Conservation (phyloP, 2,888 invertebrate genomes). For the Drosophila cracens region DNA sequence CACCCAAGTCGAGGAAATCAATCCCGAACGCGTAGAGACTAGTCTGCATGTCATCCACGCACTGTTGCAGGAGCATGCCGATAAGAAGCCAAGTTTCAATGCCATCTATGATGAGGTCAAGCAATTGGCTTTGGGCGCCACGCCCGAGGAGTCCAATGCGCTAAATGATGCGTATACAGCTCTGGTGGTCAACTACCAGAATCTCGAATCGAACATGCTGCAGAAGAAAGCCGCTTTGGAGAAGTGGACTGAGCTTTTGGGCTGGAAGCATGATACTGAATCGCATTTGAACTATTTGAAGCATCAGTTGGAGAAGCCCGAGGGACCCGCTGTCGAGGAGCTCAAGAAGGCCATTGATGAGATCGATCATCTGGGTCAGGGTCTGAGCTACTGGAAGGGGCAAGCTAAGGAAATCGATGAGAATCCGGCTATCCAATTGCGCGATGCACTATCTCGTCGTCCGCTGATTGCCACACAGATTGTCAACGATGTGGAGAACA, state of each 20-base stretch:
- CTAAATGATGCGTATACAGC: slow-evolving; percentile 91
- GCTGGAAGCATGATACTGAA: slow-evolving; percentile 92
- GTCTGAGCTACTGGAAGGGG: slow-evolving; percentile 90
- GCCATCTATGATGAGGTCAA: slow-evolving; percentile 94
- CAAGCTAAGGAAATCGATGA: slow-evolving; percentile 89
- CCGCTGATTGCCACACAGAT: slow-evolving; percentile 90
- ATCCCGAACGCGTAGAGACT: slow-evolving; percentile 92
- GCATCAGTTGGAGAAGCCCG: slow-evolving; percentile 90
- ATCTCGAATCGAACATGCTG: slow-evolving; percentile 90
- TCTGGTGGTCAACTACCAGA: slow-evolving; percentile 91
- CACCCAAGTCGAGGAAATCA: slow-evolving; percentile 92
- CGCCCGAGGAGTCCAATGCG: slow-evolving; percentile 90
- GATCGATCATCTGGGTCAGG: slow-evolving; percentile 88
- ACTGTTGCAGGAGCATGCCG: slow-evolving; percentile 93
- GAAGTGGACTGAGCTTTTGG: slow-evolving; percentile 93
- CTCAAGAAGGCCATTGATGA: slow-evolving; percentile 90
- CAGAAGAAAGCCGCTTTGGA: slow-evolving; percentile 91
- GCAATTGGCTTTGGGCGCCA: slow-evolving; percentile 89
- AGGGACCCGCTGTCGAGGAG: slow-evolving; percentile 89
- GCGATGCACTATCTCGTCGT: slow-evolving; percentile 89
- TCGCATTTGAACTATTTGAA: slow-evolving; percentile 92
- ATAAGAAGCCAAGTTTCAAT: slow-evolving; percentile 91
- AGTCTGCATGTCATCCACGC: slow-evolving; percentile 92
- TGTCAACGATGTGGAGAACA: slow-evolving; percentile 90
- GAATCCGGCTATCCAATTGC: slow-evolving; percentile 88